Base-by-base conservation (phyloP, 2,888 invertebrate species). In the Sicus ferrugineus region DNA sequence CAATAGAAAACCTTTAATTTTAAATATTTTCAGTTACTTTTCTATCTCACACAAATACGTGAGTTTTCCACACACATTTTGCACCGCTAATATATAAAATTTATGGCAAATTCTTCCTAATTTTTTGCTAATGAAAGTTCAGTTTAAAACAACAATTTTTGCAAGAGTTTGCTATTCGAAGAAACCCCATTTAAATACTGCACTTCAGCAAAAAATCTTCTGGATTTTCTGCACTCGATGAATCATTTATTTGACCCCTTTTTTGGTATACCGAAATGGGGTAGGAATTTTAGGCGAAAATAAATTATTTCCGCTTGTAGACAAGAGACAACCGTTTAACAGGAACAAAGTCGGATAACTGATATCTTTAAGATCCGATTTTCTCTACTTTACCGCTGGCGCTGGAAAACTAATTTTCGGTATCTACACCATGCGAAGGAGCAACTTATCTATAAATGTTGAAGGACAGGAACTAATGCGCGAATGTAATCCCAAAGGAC, bases 311-410 rank as follows among this genome's bases (percentile, higher is more conserved):
- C 26, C 26, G 7, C 28, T 23, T 26, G 23, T 1, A 11, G 7
- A 14, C 48, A 70, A 67, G 66, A 70, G 77, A 80, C 83, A 82
- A 82, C 83, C 82, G 82, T 82, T 78, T 77, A 74, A 77, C 77
- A 78, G 82, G 78, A 83, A 77, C 82, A 83, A 80, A 79, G 83
- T 80, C 83, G 80, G 83, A 79, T 79, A 80, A 82, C 81, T 81
- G 80, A 77, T 72, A 71, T 58, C 46, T 59, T 59, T 16, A 56
- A 67, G 28, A 58, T 67, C 28, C 30, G 30, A 28, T 30, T 31
- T 58, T 19, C 46, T 16, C 42, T 46, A 21, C 56, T 42, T 67
- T 31, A 28, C 63, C 31, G 58, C 21, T 23, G 63, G 6, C 52
- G 54, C 34, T 46, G 65, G 42, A 70, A 67, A 56, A 69, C 67